phyloP scores from a whole-genome alignment of 2,888 invertebrate species.

The Nyleta sp. region DNA sequence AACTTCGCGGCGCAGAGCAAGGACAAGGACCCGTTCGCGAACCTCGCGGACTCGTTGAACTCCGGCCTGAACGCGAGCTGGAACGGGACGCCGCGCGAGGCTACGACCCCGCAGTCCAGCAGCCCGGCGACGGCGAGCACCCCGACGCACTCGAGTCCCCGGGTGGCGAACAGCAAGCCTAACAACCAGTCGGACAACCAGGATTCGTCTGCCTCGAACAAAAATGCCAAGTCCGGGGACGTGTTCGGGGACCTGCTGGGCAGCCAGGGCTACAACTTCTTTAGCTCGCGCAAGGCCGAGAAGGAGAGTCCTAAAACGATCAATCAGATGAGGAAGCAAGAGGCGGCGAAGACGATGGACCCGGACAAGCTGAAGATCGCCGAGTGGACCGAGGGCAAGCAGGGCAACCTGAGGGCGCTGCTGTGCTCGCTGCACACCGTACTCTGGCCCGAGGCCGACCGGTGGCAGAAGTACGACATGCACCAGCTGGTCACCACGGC shows the following conservation, averaged over 20 bases:
- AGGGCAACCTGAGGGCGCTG: slow-evolving; percentile 97
- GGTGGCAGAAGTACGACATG: slow-evolving; percentile 98
- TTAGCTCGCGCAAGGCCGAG: slow-evolving; percentile 84
- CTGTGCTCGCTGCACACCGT: slow-evolving; percentile 97
- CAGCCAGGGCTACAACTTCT: slow-evolving; percentile 93
- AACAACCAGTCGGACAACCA: slow-evolving; percentile 69
- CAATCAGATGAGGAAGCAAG: slow-evolving; percentile 96
- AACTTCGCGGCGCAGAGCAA: slow-evolving; percentile 83
- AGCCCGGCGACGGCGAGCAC: slow-evolving; percentile 81
- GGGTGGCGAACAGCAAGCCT: slow-evolving; percentile 75
- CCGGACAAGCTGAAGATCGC: slow-evolving; percentile 93
- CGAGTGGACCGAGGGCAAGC: slow-evolving; percentile 97
- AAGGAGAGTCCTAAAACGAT: slow-evolving; percentile 93
- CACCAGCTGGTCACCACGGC: slow-evolving; percentile 94
- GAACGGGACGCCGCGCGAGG: slow-evolving; percentile 81
- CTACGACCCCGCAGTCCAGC: slow-evolving; percentile 79
- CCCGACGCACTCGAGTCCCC: slow-evolving; percentile 82
- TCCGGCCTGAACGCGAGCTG: slow-evolving; percentile 79
- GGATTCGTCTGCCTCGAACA: slow-evolving; percentile 76
- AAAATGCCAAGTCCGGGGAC: slow-evolving; percentile 83
- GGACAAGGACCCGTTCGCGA: slow-evolving; percentile 91
- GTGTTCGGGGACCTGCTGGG: slow-evolving; percentile 96
- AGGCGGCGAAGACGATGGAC: slow-evolving; percentile 94
- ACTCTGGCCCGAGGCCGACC: slow-evolving; percentile 93
- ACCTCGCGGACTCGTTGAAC: slow-evolving; percentile 83